These are phyloP conservation scores for Machimus atricapillus DNA, from an alignment of 2,888 invertebrate genomes.

Conservation along the genomic window DNA sequence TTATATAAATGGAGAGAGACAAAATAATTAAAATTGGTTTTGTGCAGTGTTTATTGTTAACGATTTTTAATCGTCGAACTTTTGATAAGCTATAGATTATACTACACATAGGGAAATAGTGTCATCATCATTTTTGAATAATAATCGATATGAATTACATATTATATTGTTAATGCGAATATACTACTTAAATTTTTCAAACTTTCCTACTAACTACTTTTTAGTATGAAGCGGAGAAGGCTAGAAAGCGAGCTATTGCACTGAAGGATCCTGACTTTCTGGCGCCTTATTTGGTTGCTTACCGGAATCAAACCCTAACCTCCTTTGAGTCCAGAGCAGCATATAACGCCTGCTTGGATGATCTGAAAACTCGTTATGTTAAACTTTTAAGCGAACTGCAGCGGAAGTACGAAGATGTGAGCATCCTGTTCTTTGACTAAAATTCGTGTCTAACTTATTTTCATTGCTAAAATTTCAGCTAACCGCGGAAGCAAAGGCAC, in stretches of 20 bases:
- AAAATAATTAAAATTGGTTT: no score
- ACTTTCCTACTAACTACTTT: neutral
- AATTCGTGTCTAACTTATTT: neutral
- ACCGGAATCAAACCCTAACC: slow-evolving; percentile 54
- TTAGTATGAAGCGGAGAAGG: slow-evolving; percentile 56
- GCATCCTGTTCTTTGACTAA: slow-evolving; percentile 25
- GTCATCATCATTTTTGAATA: no score
- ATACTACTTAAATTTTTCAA: neutral
- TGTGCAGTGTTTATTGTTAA: no score
- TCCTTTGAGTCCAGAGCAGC: slow-evolving; percentile 54
- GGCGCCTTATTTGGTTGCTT: slow-evolving; percentile 67
- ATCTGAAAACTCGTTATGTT: slow-evolving; percentile 71
- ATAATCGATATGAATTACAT: no score
- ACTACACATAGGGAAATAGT: no score
- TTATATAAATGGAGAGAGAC: no score
- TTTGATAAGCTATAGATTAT: no score
- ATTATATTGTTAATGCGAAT: no score
- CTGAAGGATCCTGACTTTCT: slow-evolving; percentile 67
- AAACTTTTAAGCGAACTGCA: slow-evolving; percentile 72
- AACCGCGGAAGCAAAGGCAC: slow-evolving; percentile 56
- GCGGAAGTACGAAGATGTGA: slow-evolving; percentile 70
- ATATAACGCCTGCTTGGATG: slow-evolving; percentile 67
- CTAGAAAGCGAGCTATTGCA: slow-evolving; percentile 63
- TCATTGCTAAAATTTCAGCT: slow-evolving; percentile 50
- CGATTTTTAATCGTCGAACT: no score